phyloP scores from a whole-genome alignment of 2,888 invertebrate species.

The Nowickia ferox region DNA sequence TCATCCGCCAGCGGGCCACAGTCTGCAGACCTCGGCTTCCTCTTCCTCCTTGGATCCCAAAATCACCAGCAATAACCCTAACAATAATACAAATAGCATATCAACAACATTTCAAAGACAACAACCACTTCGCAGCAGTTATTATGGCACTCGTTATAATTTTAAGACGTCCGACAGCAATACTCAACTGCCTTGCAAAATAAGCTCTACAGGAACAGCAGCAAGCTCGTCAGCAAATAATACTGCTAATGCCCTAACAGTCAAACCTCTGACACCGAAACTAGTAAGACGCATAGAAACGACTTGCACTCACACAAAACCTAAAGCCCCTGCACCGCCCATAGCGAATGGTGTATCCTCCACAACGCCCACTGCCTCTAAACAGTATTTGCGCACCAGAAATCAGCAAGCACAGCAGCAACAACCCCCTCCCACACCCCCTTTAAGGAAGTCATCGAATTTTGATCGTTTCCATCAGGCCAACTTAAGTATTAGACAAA shows the following conservation, averaged over 20 bases:
- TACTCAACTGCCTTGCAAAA: conserved; percentile 15
- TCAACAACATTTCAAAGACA: conserved; percentile 77
- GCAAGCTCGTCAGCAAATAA: conserved; percentile 4
- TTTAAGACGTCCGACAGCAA: conserved; percentile 55
- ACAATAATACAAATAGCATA: conserved; percentile 65
- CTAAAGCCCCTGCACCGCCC: conserved; percentile 58
- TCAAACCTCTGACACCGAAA: conserved; percentile 82
- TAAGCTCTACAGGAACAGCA: background rate
- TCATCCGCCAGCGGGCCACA: conserved; percentile 19
- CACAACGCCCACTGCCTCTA: conserved; percentile 71
- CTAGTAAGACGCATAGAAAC: conserved; percentile 81
- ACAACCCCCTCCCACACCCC: conserved; percentile 68
- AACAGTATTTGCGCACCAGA: conserved; percentile 76
- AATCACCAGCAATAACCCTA: conserved; percentile 62
- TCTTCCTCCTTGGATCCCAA: conserved; percentile 56
- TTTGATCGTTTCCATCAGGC: conserved; percentile 75
- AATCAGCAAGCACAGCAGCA: conserved; percentile 72
- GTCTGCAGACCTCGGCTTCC: conserved; percentile 68
- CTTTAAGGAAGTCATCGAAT: conserved; percentile 70
- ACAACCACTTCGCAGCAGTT: conserved; percentile 82
- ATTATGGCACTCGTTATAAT: conserved; percentile 78
- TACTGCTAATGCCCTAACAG: conserved; percentile 56
- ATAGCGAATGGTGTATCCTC: conserved; percentile 45
- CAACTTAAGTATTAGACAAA: conserved; percentile 75
- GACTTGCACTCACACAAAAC: conserved; percentile 74